phyloP scores from a whole-genome alignment of 1,140 invertebrate genomes.

The Drosophila kohkoa region DNA sequence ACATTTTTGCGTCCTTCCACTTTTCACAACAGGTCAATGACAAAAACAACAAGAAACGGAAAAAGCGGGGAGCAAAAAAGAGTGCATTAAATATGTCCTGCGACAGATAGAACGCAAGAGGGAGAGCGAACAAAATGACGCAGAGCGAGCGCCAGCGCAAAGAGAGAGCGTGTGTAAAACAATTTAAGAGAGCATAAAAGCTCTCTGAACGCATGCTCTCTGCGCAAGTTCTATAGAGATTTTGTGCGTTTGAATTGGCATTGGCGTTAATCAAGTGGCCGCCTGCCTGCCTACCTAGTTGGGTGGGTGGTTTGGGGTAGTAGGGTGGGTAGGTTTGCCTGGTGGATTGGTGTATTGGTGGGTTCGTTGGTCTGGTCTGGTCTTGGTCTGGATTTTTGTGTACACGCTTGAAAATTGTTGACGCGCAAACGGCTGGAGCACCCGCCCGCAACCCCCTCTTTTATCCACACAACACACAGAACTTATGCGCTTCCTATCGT shows the following conservation, averaged over 20 bases:
- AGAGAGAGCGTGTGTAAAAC: background rate
- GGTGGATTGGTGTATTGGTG: constrained; percentile 10
- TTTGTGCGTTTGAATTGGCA: constrained; percentile 78
- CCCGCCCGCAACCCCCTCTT: background rate
- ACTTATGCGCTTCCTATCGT: constrained; percentile 18
- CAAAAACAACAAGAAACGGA: constrained; percentile 69
- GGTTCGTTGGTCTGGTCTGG: constrained; percentile 45
- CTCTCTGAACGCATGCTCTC: constrained; percentile 67
- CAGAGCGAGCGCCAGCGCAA: constrained; percentile 10
- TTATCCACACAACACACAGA: background rate
- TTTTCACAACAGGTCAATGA: constrained; percentile 78
- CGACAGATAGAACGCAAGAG: constrained; percentile 15
- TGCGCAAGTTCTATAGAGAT: constrained; percentile 74
- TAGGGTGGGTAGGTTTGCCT: constrained; percentile 23
- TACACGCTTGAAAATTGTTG: constrained; percentile 81
- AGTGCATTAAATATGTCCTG: constrained; percentile 50
- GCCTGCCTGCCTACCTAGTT: constrained; percentile 12
- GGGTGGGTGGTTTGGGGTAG: constrained; percentile 35
- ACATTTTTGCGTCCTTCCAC: constrained; percentile 32
- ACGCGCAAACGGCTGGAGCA: constrained; percentile 55
- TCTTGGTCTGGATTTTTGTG: constrained; percentile 78
- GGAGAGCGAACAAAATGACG: constrained; percentile 5
- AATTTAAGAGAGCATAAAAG: constrained; percentile 45
- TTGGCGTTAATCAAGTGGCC: constrained; percentile 75
- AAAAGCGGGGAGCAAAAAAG: background rate